Conservation (phyloP, 2,797 vertebrate species). For the Orientallactaga sibirica region DNA sequence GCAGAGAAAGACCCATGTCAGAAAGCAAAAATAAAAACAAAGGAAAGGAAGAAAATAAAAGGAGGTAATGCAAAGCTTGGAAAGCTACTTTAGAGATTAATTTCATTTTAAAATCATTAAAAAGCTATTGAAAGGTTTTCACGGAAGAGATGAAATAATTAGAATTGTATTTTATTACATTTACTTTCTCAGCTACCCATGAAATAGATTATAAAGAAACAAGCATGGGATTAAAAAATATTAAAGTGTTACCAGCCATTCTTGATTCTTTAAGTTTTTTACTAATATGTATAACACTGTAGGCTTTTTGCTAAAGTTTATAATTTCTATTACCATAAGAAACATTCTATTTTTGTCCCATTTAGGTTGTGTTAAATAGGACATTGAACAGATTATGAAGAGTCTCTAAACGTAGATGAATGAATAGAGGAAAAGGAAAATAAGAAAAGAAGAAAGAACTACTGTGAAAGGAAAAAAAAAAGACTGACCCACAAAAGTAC, state of each 20-base stretch:
- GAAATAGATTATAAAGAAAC: slow-evolving; percentile 39
- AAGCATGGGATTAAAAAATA: background rate
- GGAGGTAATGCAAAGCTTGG: background rate
- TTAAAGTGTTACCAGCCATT: background rate
- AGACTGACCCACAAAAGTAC: background rate
- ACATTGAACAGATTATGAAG: background rate
- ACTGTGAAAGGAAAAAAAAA: background rate
- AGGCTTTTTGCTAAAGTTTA: slow-evolving; percentile 26
- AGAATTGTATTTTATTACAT: slow-evolving; percentile 24
- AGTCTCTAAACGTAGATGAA: background rate
- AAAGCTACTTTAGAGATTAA: background rate
- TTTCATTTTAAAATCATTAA: slow-evolving; percentile 57
- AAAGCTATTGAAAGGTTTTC: slow-evolving; percentile 56
- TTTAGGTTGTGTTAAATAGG: slow-evolving; percentile 40
- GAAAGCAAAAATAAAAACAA: too few species aligned
- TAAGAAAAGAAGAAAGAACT: slow-evolving; percentile 8
- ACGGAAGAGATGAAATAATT: background rate
- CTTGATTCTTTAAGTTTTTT: slow-evolving; percentile 44
- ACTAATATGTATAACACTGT: background rate
- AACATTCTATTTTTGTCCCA: background rate
- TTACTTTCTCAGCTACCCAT: slow-evolving; percentile 19
- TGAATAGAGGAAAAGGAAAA: background rate
- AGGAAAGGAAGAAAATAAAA: background rate
- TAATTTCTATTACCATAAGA: background rate
- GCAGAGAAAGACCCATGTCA: too few species aligned